Evolutionary conservation across 2,888 invertebrate genomes (phyloP), one percentile per base, ranked within the genome.

Genomic region (Alloscopus bannaensis): DNA sequence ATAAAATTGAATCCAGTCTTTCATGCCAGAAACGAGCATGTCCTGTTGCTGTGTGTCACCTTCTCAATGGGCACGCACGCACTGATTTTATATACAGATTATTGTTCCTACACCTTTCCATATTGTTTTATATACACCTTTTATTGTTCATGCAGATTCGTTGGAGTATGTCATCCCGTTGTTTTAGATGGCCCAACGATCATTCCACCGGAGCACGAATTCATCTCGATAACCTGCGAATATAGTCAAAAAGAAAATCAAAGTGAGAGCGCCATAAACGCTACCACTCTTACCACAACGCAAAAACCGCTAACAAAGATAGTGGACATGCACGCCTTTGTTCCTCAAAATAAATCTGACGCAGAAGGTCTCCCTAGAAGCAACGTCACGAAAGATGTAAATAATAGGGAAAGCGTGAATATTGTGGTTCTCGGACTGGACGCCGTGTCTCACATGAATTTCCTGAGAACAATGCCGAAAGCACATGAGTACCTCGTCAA

Each of bases 381-480:
- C 16, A 28, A 60, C 11, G 18, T 6, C 28, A 1, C 52, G 13
- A 28, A 20, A 2, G 20, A 59, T 11, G 13, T 11, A 69, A n/a
- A 20, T 8, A 29, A 29, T 16, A 18, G 18, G 22, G 26, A 65
- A 6, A 57, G 62, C 20, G 60, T 87, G 6, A 95, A 94, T 84
- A 91, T 97, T 0, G 90, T 97, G 80, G 89, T 97, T 31, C 88
- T 97, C 81, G 97, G 97, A 11, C 89, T 96, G 55, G 97, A 97
- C 87, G 93, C 95, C 6, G 91, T 97, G 28, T 97, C 97, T 0
- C 91, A 96, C 84, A 89, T 95, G 81, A 96, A 96, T 88, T 93
- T 96, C 85, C 91, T 94, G 82, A 91, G 97, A 55, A 40, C 36
- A 26, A 72, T 83, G 71, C 80, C 80, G 8, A 42, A 76, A 40